Evolutionary conservation across 2,113 vertebrate genomes (phyloP).

Genomic region (Takifugu flavidus): DNA sequence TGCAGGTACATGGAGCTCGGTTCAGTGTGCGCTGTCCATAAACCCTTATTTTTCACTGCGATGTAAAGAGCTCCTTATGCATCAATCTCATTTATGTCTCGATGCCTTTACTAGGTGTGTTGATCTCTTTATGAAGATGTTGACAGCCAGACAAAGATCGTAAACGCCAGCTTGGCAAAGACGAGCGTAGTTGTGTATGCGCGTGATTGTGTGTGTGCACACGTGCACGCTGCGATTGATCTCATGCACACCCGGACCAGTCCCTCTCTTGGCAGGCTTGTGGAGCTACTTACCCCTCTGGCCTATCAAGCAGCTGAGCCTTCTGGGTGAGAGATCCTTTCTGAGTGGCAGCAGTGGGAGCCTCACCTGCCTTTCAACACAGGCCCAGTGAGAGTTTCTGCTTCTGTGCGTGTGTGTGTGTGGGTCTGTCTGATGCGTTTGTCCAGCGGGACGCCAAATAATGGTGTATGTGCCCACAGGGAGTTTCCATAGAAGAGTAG

Average conservation of each 20-base stretch:
- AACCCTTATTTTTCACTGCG: neutral
- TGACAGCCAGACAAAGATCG: constrained; percentile 60
- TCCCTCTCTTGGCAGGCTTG: constrained; percentile 62
- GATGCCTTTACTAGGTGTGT: constrained; percentile 23
- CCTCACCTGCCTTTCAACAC: constrained; percentile 69
- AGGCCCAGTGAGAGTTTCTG: constrained; percentile 53
- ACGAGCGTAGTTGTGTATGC: constrained; percentile 18
- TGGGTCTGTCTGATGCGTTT: constrained; percentile 60
- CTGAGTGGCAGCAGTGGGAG: constrained; percentile 60
- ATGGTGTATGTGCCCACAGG: constrained; percentile 69
- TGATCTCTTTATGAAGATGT: constrained; percentile 64
- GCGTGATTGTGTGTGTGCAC: constrained; percentile 1
- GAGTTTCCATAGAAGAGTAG: constrained; percentile 62
- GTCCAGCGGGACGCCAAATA: constrained; percentile 63
- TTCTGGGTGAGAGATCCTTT: constrained; percentile 65
- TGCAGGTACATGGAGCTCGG: too few species aligned
- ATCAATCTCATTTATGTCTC: constrained; percentile 29
- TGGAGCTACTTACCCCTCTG: constrained; percentile 65
- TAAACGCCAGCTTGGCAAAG: constrained; percentile 55
- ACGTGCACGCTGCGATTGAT: constrained; percentile 21
- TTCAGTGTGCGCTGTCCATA: neutral
- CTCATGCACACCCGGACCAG: constrained; percentile 46
- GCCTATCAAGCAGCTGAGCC: constrained; percentile 72
- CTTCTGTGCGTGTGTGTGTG: constrained; percentile 28
- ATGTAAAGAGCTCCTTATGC: constrained; percentile 3